Conservation (phyloP, 2,888 invertebrate species). For the Aelia acuminata region DNA sequence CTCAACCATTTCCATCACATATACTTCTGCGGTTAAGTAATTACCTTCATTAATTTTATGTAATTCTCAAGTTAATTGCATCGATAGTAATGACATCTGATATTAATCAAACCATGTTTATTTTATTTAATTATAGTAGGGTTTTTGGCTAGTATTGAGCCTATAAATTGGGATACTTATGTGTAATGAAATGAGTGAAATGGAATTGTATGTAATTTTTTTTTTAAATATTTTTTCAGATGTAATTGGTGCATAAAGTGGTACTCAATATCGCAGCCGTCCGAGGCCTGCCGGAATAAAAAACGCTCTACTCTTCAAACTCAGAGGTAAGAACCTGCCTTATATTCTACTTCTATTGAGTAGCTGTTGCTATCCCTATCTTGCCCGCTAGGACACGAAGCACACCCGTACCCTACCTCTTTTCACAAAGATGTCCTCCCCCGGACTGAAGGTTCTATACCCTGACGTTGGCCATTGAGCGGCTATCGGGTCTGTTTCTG, state of each 20-base stretch:
- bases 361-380: neutral
- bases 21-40: too few relatives aligned
- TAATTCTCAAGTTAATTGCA: too few relatives aligned
- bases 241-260: conserved; percentile 27
- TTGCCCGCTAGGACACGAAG: neutral
- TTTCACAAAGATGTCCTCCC: neutral
- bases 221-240: neutral
- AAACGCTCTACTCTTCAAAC: neutral
- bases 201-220: too few relatives aligned
- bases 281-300: conserved; percentile 41
- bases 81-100: too few relatives aligned
- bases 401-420: neutral
- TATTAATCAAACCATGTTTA: too few relatives aligned
- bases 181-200: too few relatives aligned
- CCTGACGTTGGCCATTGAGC: neutral
- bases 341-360: neutral
- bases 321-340: conserved; percentile 30
- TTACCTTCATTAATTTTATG: too few relatives aligned
- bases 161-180: too few relatives aligned
- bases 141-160: too few relatives aligned
- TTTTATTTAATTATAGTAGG: too few relatives aligned
- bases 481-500: neutral
- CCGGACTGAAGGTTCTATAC: neutral
- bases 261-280: conserved; percentile 25
- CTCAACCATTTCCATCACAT: too few relatives aligned